A percentile compares a stretch with the other conserved stretches of the same genome.
Evolutionary conservation across 2,888 invertebrate genomes (phyloP).

Genomic region (Yponomeuta malinellus): DNA sequence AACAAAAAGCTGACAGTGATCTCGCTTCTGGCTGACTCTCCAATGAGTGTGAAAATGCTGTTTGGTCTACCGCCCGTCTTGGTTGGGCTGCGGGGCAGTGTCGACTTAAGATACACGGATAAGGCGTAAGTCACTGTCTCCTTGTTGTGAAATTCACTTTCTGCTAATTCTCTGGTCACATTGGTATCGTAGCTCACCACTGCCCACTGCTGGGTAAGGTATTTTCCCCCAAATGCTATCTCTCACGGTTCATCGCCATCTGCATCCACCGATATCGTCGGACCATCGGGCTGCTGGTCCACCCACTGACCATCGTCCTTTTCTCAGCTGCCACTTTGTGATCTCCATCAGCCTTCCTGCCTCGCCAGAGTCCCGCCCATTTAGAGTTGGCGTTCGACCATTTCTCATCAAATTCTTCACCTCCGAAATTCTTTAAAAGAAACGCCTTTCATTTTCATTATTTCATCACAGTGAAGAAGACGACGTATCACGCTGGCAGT

Average conservation of each 20-base stretch:
- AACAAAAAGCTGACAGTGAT: conserved; percentile 71
- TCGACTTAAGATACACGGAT: conserved; percentile 90
- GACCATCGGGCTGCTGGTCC: too few relatives aligned
- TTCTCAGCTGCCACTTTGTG: too few relatives aligned
- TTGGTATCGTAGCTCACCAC: too few relatives aligned
- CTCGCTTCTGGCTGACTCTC: conserved; percentile 84
- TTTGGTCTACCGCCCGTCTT: conserved; percentile 88
- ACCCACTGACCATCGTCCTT: too few relatives aligned
- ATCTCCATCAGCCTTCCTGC: too few relatives aligned
- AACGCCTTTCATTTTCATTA: conserved; percentile 16
- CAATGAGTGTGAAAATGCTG: conserved; percentile 85
- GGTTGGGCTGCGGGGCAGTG: conserved; percentile 90
- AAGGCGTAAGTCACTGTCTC: conserved; percentile 74
- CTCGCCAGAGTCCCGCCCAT: too few relatives aligned
- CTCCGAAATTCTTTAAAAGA: neutral
- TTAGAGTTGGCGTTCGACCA: too few relatives aligned
- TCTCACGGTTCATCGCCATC: too few relatives aligned
- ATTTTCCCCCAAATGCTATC: too few relatives aligned
- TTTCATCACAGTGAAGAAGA: conserved; percentile 71
- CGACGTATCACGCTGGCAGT: conserved; percentile 85
- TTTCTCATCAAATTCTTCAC: neutral
- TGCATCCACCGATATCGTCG: too few relatives aligned
- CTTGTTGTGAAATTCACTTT: too few relatives aligned
- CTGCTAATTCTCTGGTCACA: neutral
- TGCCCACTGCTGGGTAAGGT: too few relatives aligned